These are phyloP conservation scores for Oceanodroma tethys DNA, from an alignment of 2,113 vertebrate species.

Conservation along the genomic window DNA sequence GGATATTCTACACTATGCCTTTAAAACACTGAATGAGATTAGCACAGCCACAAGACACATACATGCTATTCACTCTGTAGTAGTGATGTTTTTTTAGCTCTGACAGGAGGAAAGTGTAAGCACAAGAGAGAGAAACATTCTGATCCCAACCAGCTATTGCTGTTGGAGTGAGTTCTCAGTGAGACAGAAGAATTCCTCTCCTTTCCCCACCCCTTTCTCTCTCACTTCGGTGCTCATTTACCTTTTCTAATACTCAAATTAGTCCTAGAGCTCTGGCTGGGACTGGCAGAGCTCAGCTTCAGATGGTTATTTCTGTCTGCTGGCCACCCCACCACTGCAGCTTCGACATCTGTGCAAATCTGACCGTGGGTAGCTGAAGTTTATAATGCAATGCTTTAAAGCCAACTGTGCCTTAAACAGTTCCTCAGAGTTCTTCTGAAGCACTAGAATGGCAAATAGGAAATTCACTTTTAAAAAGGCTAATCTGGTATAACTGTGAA, in stretches of 20 bases:
- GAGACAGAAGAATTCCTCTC: background rate
- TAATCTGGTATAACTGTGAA: background rate
- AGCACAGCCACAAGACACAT: background rate
- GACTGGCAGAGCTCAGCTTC: background rate
- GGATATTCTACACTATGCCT: background rate
- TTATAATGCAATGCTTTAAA: background rate
- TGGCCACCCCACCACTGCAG: background rate
- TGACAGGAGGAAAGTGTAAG: background rate
- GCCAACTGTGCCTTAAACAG: background rate
- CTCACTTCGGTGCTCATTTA: background rate
- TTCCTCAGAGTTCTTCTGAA: background rate
- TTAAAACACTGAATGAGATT: background rate
- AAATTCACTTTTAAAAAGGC: background rate
- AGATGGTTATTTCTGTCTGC: background rate
- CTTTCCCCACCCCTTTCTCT: background rate
- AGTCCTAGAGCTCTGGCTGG: background rate
- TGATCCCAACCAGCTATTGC: background rate
- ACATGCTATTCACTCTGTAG: background rate
- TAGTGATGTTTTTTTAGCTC: background rate
- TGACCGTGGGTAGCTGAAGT: background rate
- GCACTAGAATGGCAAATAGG: background rate
- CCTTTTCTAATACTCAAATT: background rate
- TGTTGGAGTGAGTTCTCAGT: background rate
- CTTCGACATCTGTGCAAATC: background rate
- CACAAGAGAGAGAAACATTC: background rate